Percentiles rank a stretch among this genome's conserved stretches.
Evolutionary conservation across 2,797 vertebrate species (phyloP).

Genomic region (Spinus olivaceus): DNA sequence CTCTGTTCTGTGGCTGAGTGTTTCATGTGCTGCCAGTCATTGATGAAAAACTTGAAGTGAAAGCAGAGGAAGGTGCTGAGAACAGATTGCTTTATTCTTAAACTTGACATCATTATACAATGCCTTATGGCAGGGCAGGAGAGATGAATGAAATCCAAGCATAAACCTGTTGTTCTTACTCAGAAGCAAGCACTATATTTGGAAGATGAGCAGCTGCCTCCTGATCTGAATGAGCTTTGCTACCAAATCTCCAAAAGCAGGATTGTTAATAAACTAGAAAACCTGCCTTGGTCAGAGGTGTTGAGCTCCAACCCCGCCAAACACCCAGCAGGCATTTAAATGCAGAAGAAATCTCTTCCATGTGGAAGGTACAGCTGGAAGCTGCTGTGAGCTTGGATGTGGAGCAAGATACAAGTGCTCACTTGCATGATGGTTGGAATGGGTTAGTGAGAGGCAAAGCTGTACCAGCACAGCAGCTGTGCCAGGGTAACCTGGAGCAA

Average conservation of each 20-base stretch:
- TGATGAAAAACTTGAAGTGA: neutral
- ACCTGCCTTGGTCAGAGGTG: neutral
- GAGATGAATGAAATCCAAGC: neutral
- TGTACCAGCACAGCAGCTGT: neutral
- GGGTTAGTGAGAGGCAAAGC: neutral
- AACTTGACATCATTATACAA: neutral
- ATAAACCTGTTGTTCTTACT: conserved; percentile 21
- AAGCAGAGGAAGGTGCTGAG: neutral
- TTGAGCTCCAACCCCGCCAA: neutral
- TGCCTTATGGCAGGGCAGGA: neutral
- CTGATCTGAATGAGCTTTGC: conserved; percentile 4
- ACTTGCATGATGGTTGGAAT: rapidly evolving
- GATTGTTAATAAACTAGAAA: neutral
- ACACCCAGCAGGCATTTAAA: neutral
- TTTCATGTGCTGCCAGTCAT: neutral
- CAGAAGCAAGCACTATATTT: neutral
- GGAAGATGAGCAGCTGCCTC: neutral
- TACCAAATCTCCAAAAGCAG: neutral
- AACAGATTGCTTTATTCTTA: conserved; percentile 8
- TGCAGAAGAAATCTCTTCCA: neutral
- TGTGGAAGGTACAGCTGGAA: neutral
- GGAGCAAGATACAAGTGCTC: neutral
- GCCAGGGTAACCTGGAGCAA: neutral
- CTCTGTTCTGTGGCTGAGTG: rapidly evolving
- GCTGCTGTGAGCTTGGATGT: neutral